Conservation (phyloP, 1,140 invertebrate genomes). For the Anastatus disparis region DNA sequence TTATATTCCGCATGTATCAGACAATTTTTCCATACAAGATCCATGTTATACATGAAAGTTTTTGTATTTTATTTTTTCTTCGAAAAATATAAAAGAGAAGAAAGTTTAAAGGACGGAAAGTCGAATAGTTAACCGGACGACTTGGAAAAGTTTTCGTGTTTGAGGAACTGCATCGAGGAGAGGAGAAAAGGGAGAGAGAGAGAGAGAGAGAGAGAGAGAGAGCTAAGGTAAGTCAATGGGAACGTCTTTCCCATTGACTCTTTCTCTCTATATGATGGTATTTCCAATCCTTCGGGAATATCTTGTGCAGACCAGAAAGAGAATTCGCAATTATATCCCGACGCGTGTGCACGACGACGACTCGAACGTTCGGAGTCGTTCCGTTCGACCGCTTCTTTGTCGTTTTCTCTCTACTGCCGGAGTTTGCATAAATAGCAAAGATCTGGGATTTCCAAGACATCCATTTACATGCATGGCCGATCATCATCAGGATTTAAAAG, state of each 20-base stretch:
- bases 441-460: neutral
- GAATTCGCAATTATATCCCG: constrained; percentile 51
- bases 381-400: constrained; percentile 5
- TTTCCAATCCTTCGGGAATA: constrained; percentile 48
- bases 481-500: constrained; percentile 6
- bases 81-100: too few relatives aligned
- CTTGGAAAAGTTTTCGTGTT: constrained; percentile 38
- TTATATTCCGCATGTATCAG: neutral
- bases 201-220: too few relatives aligned
- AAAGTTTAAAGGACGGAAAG: constrained; percentile 17
- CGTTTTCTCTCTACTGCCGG: neutral
- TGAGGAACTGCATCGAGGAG: neutral
- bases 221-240: constrained; percentile 38
- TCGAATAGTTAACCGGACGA: constrained; percentile 16
- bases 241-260: constrained; percentile 49
- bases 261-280: too few relatives aligned
- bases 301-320: constrained; percentile 47
- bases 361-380: neutral
- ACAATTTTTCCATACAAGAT: neutral
- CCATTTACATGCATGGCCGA: constrained; percentile 27
- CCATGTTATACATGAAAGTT: neutral
- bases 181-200: constrained; percentile 13
- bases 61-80: too few relatives aligned
- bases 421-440: constrained; percentile 33
- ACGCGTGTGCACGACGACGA: neutral